These are phyloP conservation scores for Zaprionus lachaisei DNA, from an alignment of 1,140 invertebrate genomes.

Conservation along the genomic window DNA sequence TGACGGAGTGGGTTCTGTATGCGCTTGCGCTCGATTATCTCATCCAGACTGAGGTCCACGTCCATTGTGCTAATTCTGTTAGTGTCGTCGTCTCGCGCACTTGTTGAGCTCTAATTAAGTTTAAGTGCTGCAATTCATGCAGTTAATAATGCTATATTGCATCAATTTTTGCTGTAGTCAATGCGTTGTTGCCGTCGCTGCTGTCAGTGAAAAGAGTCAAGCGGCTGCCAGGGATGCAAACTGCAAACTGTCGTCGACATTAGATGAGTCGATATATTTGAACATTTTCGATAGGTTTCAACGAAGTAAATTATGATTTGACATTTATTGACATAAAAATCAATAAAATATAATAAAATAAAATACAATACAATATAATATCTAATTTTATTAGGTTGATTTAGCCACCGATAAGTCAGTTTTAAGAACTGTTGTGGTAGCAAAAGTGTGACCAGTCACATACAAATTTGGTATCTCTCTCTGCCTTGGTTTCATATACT, in stretches of 20 bases:
- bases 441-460: too few species aligned
- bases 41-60: constrained; percentile 64
- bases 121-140: constrained; percentile 13
- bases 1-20: constrained; percentile 22
- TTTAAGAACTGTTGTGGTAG: too few species aligned
- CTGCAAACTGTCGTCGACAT: background rate
- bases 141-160: background rate
- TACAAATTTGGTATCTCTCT: too few species aligned
- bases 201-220: constrained; percentile 5
- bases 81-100: constrained; percentile 1
- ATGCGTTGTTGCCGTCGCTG: background rate
- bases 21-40: constrained; percentile 69
- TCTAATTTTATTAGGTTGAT: too few species aligned
- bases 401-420: too few species aligned
- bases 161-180: constrained; percentile 8
- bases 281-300: background rate
- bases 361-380: too few species aligned
- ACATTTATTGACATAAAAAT: too few species aligned
- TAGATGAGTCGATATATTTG: background rate
- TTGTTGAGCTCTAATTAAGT: constrained; percentile 3
- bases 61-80: constrained; percentile 32
- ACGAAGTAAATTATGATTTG: background rate
- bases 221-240: background rate
- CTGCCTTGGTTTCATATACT: background rate
- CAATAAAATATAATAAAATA: too few species aligned